phyloP scores from a whole-genome alignment of 2,888 invertebrate species.

The Tiphia femorata region DNA sequence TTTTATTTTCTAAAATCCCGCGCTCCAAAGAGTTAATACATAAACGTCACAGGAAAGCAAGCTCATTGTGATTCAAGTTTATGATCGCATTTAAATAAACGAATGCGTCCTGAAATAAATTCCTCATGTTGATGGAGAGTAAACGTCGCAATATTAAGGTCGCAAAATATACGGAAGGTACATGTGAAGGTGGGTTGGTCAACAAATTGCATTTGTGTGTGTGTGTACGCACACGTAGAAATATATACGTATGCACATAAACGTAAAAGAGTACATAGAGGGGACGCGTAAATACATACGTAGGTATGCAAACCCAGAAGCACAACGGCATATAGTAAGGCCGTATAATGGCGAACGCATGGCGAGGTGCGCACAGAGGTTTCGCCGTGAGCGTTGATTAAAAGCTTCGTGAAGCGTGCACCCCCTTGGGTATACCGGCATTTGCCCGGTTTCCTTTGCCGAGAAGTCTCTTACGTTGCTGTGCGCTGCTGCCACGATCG shows the following conservation, averaged over 20 bases:
- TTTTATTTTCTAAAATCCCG: no score
- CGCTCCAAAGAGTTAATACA: no score
- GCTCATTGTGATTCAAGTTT: no score
- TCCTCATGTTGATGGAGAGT: no score
- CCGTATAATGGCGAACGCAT: slow-evolving; percentile 17
- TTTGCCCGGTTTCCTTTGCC: slow-evolving; percentile 40
- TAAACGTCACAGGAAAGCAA: no score
- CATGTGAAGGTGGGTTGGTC: not conserved
- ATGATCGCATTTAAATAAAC: no score
- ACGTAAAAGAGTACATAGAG: not conserved
- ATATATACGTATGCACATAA: not conserved
- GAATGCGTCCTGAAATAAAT: no score
- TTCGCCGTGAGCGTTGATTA: slow-evolving; percentile 51
- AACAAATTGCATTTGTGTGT: not conserved
- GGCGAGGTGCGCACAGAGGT: slow-evolving; percentile 25
- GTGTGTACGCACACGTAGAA: not conserved
- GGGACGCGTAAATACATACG: not conserved
- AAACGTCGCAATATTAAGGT: no score
- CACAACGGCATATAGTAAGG: not conserved
- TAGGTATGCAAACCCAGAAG: not conserved
- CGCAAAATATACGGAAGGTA: not conserved
- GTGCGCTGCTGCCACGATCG: slow-evolving; percentile 13
- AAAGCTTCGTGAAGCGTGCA: slow-evolving; percentile 48
- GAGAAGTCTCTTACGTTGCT: slow-evolving; percentile 18
- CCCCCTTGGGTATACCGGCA: slow-evolving; percentile 30